Conservation (phyloP, 2,797 vertebrate species). For the Limnodromus scolopaceus region DNA sequence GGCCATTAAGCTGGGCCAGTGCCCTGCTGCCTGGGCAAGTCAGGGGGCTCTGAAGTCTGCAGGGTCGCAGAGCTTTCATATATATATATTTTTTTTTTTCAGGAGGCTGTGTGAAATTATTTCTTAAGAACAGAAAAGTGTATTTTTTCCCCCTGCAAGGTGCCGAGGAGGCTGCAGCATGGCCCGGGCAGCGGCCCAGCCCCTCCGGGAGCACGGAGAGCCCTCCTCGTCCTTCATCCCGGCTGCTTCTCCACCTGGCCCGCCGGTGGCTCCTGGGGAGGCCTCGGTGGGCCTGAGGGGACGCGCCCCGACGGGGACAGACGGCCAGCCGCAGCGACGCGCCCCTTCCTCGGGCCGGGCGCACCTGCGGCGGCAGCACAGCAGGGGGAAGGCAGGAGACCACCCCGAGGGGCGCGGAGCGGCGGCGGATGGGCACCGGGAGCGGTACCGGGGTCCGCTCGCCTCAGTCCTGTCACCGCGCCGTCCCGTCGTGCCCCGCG, state of each 20-base stretch:
- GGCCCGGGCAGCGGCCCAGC: not conserved
- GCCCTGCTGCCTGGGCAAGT: fast-evolving
- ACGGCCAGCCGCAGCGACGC: not conserved
- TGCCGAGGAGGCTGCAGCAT: not conserved
- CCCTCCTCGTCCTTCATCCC: not conserved
- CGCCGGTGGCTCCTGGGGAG: not conserved
- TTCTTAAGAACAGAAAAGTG: fast-evolving
- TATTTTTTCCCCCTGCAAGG: fast-evolving
- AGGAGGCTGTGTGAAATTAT: not conserved
- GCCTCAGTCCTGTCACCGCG: not conserved
- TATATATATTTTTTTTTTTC: not conserved
- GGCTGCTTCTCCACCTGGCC: not conserved
- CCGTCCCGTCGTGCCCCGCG: not conserved
- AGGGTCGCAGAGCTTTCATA: too few species aligned
- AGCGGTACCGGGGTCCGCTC: not conserved
- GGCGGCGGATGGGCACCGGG: too few species aligned
- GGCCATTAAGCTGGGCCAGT: not conserved
- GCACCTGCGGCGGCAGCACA: not conserved
- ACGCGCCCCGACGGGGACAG: not conserved
- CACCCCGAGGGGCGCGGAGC: too few species aligned
- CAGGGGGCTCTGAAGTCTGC: not conserved
- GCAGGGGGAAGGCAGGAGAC: not conserved
- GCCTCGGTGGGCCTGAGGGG: not conserved
- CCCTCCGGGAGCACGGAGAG: not conserved
- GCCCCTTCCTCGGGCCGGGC: not conserved